Evolutionary conservation across 2,113 vertebrate species (phyloP), one percentile per base, ranked within the genome.

Genomic region (Tachuris rubrigastra): DNA sequence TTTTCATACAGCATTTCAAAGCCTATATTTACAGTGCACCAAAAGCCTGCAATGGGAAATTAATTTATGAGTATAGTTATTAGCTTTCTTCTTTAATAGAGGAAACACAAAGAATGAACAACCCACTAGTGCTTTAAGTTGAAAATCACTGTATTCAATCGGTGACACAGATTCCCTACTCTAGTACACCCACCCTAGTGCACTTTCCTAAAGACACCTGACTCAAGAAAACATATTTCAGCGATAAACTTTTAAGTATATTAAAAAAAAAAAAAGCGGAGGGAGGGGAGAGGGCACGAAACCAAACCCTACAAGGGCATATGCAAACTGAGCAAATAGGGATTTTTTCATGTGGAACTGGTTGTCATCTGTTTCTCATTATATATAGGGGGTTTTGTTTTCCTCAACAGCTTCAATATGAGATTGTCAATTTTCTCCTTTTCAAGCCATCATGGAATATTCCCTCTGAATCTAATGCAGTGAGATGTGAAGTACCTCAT

Each of bases 321-420:
- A 92, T 46, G 53, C 49, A 91, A 25, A 75, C 66, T 62, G 77
- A 91, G 66, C 41, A 79, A 85, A 89, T 76, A 73, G 73, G 33
- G 27, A 83, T 55, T 76, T 58, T 50, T 73, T 71, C 78, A 87
- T 35, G 66, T 83, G 67, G 71, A 95, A 89, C 74, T 58, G 41
- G 56, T 95, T 89, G 74, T 95, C 69, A 87, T 87, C 74, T 58
- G 49, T 60, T 95, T 89, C 81, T 95, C 69, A 87, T 87, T 92
- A 85, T 4, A 94, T 35, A 53, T 4, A 60, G 55, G 52, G 22
- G 7, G 10, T 80, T 80, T 72, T 16, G 8, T 91, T 87, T 44
- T 69, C 35, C 35, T 56, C 62, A 37, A 39, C 53, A 76, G 50
- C 37, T 93, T 73, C 81, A 47, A 35, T 88, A 63, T 21, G 56